phyloP scores from a whole-genome alignment of 35 echinoderm and acorn worm genomes.

The Patiria miniata region DNA sequence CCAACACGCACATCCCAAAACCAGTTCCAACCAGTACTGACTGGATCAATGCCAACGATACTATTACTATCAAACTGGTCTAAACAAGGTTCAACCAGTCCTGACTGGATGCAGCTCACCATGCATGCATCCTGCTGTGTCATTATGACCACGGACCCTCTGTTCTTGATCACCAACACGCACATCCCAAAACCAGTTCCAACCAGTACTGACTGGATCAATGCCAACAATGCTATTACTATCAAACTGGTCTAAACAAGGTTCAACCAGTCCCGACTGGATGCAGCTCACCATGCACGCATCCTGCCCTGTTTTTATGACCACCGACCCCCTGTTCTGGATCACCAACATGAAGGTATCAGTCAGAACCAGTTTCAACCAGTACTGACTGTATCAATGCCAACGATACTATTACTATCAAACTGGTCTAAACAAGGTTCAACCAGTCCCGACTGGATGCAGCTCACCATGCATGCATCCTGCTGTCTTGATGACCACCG shows the following conservation, averaged over 20 bases:
- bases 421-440: neutral
- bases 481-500: conserved; percentile 97
- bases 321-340: conserved; percentile 89
- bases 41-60: neutral
- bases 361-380: no score
- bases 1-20: no score
- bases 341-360: conserved; percentile 90
- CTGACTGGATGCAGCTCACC: conserved; percentile 55
- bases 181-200: no score
- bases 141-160: no score
- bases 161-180: conserved; percentile 91
- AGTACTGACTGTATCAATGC: no score
- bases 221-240: no score
- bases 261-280: neutral
- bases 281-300: conserved; percentile 85
- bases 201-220: no score
- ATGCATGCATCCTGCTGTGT: no score
- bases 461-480: conserved; percentile 97
- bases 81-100: no score
- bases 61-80: no score
- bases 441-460: neutral
- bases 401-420: no score
- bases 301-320: conserved; percentile 97
- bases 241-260: neutral
- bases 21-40: neutral